phyloP scores from a whole-genome alignment of 1,140 invertebrate species.

The Neotoxoptera formosana region DNA sequence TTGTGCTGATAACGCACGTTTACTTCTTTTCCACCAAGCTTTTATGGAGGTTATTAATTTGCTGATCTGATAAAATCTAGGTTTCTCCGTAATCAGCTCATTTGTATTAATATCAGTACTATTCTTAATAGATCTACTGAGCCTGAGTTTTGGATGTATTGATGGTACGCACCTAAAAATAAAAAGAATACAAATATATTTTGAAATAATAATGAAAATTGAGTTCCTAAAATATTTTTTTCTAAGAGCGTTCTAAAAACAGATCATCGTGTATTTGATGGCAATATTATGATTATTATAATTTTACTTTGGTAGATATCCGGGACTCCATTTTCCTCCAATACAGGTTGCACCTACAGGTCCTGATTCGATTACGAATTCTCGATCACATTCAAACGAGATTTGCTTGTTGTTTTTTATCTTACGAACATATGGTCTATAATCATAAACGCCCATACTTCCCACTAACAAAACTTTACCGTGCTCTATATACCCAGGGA shows the following conservation, averaged over 20 bases:
- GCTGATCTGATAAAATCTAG: background rate
- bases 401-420: conserved; percentile 93
- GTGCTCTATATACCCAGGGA: conserved; percentile 88
- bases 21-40: conserved; percentile 51
- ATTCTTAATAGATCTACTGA: conserved; percentile 44
- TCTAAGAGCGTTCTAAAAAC: background rate
- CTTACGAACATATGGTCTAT: conserved; percentile 93
- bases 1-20: conserved; percentile 50
- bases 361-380: conserved; percentile 78
- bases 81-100: background rate
- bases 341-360: conserved; percentile 93
- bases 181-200: background rate
- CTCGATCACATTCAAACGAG: conserved; percentile 94
- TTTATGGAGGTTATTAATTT: background rate
- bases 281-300: background rate
- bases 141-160: conserved; percentile 25
- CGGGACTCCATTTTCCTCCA: conserved; percentile 86
- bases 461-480: conserved; percentile 94
- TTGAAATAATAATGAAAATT: background rate
- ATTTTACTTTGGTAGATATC: conserved; percentile 73
- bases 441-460: conserved; percentile 97
- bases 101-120: background rate
- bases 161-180: conserved; percentile 30
- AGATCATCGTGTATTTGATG: too few species aligned
- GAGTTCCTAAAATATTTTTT: background rate